These are phyloP conservation scores for Daktulosphaira vitifoliae DNA, from an alignment of 1,140 invertebrate species.

Conservation along the genomic window DNA sequence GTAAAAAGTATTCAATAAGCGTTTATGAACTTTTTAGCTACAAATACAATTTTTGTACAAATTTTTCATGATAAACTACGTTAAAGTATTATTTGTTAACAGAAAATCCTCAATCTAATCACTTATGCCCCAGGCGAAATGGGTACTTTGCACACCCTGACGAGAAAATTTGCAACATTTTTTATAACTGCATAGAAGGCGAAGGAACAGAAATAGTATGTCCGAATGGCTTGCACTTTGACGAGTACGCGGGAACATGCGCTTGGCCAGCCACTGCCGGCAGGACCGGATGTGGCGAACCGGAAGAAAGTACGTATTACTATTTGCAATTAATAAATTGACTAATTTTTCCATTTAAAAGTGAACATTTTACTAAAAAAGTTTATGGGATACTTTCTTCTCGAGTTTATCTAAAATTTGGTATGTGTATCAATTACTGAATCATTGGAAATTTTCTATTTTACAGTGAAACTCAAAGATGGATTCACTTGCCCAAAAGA, in stretches of 20 bases:
- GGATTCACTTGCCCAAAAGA: slow-evolving; percentile 75
- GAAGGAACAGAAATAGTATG: slow-evolving; percentile 69
- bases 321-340: neutral
- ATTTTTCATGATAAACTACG: no score
- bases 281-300: slow-evolving; percentile 57
- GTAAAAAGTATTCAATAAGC: no score
- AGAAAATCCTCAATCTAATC: slow-evolving; percentile 65
- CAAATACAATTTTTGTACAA: no score
- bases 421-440: neutral
- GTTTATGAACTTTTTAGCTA: no score
- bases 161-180: slow-evolving; percentile 66
- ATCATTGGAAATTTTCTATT: neutral
- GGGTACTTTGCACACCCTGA: slow-evolving; percentile 84
- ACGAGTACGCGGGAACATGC: slow-evolving; percentile 75
- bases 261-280: slow-evolving; percentile 77
- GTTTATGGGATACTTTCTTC: neutral
- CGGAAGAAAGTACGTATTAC: slow-evolving; percentile 43
- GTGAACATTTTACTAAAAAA: neutral
- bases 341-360: neutral
- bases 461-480: slow-evolving; percentile 55
- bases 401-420: neutral
- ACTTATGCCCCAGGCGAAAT: slow-evolving; percentile 69
- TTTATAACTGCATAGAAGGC: slow-evolving; percentile 82
- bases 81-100: no score
- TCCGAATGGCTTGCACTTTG: slow-evolving; percentile 76